Conservation (phyloP, 2,888 invertebrate species). For the Mactromeris polynyma region DNA sequence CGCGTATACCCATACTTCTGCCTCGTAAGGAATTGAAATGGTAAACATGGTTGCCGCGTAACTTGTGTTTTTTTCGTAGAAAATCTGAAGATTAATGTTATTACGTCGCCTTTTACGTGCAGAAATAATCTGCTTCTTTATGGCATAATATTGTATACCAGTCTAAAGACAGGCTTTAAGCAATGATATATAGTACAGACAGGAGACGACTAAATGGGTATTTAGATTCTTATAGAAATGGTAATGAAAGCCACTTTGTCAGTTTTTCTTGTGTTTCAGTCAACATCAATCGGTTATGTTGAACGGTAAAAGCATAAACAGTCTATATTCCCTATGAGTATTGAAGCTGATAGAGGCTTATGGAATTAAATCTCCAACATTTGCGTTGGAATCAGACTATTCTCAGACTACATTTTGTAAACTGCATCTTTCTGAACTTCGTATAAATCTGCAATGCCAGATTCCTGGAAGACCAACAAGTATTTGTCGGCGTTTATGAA, state of each 20-base stretch:
- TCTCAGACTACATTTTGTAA: too few species aligned
- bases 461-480: too few species aligned
- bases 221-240: slow-evolving; percentile 6
- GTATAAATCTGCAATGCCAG: too few species aligned
- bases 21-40: not conserved
- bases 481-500: too few species aligned
- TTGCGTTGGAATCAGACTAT: too few species aligned
- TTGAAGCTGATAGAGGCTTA: too few species aligned
- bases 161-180: not conserved
- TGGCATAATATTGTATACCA: slow-evolving; percentile 3
- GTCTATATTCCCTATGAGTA: too few species aligned
- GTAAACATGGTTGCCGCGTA: not conserved
- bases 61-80: not conserved
- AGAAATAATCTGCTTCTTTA: slow-evolving; percentile 11
- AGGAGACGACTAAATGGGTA: slow-evolving; percentile 1
- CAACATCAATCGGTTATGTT: not conserved
- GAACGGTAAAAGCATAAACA: too few species aligned
- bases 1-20: not conserved
- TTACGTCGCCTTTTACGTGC: slow-evolving; percentile 16
- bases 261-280: not conserved
- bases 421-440: too few species aligned
- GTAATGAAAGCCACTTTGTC: slow-evolving; percentile 8
- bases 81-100: slow-evolving; percentile 8
- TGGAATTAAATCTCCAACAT: too few species aligned
- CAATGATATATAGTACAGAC: slow-evolving; percentile 1